Conservation (phyloP, 2,888 invertebrate species). For the Tiliacea citrago region DNA sequence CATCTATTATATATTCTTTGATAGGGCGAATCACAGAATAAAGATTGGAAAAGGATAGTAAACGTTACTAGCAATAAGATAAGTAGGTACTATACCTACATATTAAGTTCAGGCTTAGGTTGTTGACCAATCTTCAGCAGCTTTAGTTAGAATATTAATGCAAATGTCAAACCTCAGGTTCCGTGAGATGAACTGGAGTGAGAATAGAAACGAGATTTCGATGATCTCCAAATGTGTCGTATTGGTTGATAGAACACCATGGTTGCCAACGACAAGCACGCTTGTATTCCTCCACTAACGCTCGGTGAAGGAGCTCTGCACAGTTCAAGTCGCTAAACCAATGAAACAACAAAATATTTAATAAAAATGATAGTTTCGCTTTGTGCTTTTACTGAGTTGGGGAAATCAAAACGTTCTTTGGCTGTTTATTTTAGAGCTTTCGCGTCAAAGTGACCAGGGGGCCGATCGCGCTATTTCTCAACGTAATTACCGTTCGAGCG, state of each 20-base stretch:
- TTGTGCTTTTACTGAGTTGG: not conserved
- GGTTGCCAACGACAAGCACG: conserved; percentile 80
- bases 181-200: conserved; percentile 81
- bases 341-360: not conserved
- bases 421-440: not conserved
- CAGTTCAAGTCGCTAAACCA: conserved; percentile 80
- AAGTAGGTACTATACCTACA: not conserved
- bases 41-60: not conserved
- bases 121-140: not conserved
- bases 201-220: conserved; percentile 81
- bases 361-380: not conserved
- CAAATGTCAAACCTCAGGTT: conserved; percentile 78
- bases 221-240: conserved; percentile 84
- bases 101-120: not conserved
- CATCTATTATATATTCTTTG: not conserved
- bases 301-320: conserved; percentile 83
- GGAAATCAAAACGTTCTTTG: not conserved
- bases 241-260: conserved; percentile 84
- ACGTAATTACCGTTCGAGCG: too few species aligned
- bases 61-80: not conserved
- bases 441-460: too few species aligned
- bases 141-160: not conserved
- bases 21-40: too few species aligned
- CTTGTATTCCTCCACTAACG: conserved; percentile 78
- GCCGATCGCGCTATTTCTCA: too few species aligned